Base-by-base conservation (phyloP, 2,797 vertebrate species). In the Zenarchopterus dispar region DNA sequence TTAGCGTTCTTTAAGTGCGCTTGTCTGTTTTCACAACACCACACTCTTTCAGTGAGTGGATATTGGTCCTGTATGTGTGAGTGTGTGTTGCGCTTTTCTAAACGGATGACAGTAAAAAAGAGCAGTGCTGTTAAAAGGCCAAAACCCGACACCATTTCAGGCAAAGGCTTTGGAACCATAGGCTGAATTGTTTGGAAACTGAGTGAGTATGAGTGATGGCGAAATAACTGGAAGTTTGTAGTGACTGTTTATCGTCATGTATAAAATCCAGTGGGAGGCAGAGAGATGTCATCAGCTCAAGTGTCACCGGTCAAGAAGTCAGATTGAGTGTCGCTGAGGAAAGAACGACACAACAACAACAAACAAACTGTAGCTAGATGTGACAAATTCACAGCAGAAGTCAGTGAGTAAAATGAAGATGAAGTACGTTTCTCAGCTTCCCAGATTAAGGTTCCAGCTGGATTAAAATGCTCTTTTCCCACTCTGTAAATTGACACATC, bases 1-100 rank as follows among this genome's bases (percentile, higher is more conserved):
- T 84, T 90, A 73, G 80, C 72, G 90, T 91, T 91, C 84, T 88
- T 87, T 88, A 79, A 88, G 85, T 80, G 81, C 78, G 65, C 61
- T 75, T 24, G 72, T 75, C 70, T 88, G 84, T 87, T 88, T 86
- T 82, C 74, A 81, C 79, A 85, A 73, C 69, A 75, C 56, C 70
- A 0, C 33, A n/a, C 28, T 78, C 76, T 75, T 76, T 84, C 58
- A 81, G 77, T 42, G 78, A 63, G 67, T 55, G 50, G 67, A 74
- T 70, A 73, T 67, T 60, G 84, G 81, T 78, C 80, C 72, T 60
- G 67, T 55, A 51, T 62, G 59, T n/a, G 39, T 86, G 78, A 85
- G 78, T 78, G 66, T 72, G 26, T 17, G 64, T 76, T 73, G 73
- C 85, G 81, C 75, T 87, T 82, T 64, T 56, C 60, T 73, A 68